Evolutionary conservation across 1,140 invertebrate species (phyloP).

Genomic region (Lerema accius): DNA sequence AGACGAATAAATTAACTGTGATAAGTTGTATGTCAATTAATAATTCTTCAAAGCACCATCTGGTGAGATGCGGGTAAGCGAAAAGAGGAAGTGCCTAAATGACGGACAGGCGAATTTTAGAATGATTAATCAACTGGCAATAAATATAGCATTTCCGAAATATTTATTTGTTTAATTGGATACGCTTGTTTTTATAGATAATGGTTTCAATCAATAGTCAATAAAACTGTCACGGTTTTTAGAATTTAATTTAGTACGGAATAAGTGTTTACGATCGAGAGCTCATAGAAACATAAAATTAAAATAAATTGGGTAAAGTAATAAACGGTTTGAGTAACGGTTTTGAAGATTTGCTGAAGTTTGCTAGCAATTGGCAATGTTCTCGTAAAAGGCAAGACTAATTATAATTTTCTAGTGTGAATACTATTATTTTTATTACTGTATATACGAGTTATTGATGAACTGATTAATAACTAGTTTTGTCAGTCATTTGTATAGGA

Average conservation of each 20-base stretch:
- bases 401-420: neutral
- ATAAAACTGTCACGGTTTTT: conserved; percentile 18
- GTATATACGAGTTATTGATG: too few relatives aligned
- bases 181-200: conserved; percentile 7
- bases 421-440: too few relatives aligned
- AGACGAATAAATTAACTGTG: conserved; percentile 81
- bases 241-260: conserved; percentile 14
- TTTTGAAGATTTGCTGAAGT: neutral
- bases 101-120: conserved; percentile 49
- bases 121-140: conserved; percentile 34
- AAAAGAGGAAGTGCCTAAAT: conserved; percentile 62
- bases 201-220: conserved; percentile 5
- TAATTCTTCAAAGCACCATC: conserved; percentile 82
- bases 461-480: too few relatives aligned
- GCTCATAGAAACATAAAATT: conserved; percentile 5
- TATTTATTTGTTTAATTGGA: conserved; percentile 23
- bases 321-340: neutral
- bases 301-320: conserved; percentile 16
- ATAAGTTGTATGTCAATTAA: conserved; percentile 83
- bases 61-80: conserved; percentile 65
- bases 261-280: conserved; percentile 9
- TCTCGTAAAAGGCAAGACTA: neutral
- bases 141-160: conserved; percentile 19
- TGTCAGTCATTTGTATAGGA: too few relatives aligned
- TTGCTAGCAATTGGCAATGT: neutral